These are phyloP conservation scores for Microhierax caerulescens DNA, from an alignment of 2,797 vertebrate species.

Conservation along the genomic window DNA sequence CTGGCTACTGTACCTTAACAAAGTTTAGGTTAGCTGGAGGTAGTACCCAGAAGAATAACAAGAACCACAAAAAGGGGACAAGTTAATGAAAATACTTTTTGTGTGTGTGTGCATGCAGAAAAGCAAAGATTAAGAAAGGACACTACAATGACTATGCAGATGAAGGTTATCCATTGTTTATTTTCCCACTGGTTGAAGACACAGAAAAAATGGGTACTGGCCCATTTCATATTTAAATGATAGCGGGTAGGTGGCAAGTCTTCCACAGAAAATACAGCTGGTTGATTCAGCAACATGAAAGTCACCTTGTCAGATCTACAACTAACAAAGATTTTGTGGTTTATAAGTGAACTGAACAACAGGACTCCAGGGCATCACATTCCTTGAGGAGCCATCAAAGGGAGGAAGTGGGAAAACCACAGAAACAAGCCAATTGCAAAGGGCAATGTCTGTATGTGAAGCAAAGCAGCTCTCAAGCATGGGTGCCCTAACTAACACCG, in stretches of 20 bases:
- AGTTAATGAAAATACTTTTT: neutral
- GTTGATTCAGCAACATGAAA: slow-evolving; percentile 16
- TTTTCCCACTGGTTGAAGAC: neutral
- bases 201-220: neutral
- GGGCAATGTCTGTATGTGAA: neutral
- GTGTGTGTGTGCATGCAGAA: neutral
- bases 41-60: neutral
- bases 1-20: neutral
- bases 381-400: neutral
- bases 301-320: neutral
- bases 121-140: neutral
- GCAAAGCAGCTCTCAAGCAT: neutral
- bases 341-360: neutral
- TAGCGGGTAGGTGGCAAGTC: neutral
- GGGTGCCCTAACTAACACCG: neutral
- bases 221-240: neutral
- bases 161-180: neutral
- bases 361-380: neutral
- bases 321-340: neutral
- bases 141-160: neutral
- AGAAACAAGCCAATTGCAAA: neutral
- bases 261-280: slow-evolving; percentile 17
- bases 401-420: neutral
- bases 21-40: neutral
- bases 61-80: neutral